Base-by-base conservation (phyloP, 1,140 invertebrate genomes). In the Drosophila pseudoananassae region DNA sequence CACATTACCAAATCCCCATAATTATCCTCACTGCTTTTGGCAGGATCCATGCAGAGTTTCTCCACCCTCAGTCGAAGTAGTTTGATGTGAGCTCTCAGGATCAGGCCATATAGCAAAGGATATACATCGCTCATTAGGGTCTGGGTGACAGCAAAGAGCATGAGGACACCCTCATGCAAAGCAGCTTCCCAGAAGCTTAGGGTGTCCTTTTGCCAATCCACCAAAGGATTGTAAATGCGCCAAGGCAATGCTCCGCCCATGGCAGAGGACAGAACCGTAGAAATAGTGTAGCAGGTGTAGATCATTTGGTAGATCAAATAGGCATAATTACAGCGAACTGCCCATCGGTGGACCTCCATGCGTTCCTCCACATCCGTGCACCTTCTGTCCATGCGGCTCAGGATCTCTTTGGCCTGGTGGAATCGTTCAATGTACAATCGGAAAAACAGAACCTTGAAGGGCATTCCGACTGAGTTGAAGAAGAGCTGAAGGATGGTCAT, bases 221-320 rank as follows among this genome's bases (percentile, higher is more conserved):
- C 7, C 12, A 80, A 52, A 0, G 57, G 69, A 43, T 74, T 77
- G 9, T 77, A 80, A 3, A 85, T 25, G 2, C 61, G 55, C 76
- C 76, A 84, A 0, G 81, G 73, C 2, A 51, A 4, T 1, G 17
- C n/a, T n/a, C 72, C 76, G 1, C 27, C 14, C 0, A 45, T 5
- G 4, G 40, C 25, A 0, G 71, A 23, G 1, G 45, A 49, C 0
- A 79, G 1, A 8, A 55, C 60, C 0, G 72, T 84, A 0, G 15
- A 20, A 0, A 33, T 7, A 0, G 33, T 61, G 4, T 80, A 84
- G 4, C 0, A 1, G 10, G 3, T n/a, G 31, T 70, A 85, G 6
- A 52, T 40, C 1, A 27, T 4, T 17, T 55, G 45, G 8, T 57
- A 80, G 0, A 52, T 12, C 0, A 84, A 7, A 27, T 61, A 84